These are phyloP conservation scores for Acanthosepion esculentum DNA, from an alignment of 2,888 invertebrate genomes.

Conservation along the genomic window DNA sequence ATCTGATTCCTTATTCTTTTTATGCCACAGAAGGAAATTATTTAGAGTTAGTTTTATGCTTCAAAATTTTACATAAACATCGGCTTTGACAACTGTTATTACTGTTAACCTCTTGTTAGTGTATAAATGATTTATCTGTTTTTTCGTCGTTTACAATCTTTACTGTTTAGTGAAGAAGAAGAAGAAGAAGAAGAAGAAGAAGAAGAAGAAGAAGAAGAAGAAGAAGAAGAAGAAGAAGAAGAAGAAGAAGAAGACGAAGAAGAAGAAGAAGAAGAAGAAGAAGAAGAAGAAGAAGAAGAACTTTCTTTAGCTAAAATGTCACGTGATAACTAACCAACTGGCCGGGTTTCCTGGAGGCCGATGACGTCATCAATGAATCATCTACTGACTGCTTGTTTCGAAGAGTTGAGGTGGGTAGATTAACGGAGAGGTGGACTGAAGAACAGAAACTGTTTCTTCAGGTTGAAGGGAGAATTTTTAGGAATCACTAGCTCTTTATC, in stretches of 20 bases:
- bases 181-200: not conserved
- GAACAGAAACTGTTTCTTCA: not conserved
- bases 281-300: not conserved
- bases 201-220: not conserved
- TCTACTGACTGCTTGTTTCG: not conserved
- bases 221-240: not conserved
- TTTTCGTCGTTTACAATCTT: no score
- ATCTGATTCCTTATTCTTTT: no score
- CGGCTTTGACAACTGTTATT: no score
- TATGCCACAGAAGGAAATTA: no score
- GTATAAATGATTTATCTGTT: no score
- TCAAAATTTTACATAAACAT: no score
- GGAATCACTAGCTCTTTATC: not conserved
- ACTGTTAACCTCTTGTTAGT: no score
- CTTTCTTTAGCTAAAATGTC: not conserved
- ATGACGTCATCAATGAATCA: conserved; percentile 12
- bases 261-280: no score
- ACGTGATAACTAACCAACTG: not conserved
- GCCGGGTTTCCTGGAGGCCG: not conserved
- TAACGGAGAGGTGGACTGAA: not conserved
- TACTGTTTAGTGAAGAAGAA: not conserved
- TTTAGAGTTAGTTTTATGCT: no score
- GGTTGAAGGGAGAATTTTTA: not conserved
- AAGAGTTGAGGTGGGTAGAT: not conserved
- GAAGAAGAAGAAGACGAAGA: not conserved